phyloP scores from a whole-genome alignment of 2,888 invertebrate species.

The Athalia cordata region DNA sequence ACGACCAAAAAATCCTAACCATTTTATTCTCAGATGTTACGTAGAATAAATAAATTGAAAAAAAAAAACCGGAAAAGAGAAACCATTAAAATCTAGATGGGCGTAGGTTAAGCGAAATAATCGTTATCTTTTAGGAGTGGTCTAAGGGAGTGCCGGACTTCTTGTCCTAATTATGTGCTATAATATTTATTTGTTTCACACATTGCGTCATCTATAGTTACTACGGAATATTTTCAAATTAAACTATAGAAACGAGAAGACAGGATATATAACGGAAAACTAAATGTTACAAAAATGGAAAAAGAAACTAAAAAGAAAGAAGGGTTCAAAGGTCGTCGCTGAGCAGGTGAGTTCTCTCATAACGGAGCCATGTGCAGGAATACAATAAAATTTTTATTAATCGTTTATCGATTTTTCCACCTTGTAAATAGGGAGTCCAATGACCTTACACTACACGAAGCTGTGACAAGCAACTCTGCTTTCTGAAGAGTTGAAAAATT shows the following conservation, averaged over 20 bases:
- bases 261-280: too few species aligned
- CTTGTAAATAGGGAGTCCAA: conserved; percentile 17
- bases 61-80: not conserved
- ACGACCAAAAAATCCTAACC: too few species aligned
- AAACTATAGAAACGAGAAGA: too few species aligned
- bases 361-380: not conserved
- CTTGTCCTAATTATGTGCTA: not conserved
- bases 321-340: too few species aligned
- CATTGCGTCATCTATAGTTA: too few species aligned
- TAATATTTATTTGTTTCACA: too few species aligned
- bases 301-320: too few species aligned
- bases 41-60: not conserved
- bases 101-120: conserved; percentile 9
- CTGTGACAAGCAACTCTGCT: not conserved
- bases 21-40: too few species aligned
- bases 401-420: conserved; percentile 31
- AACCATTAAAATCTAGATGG: not conserved
- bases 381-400: conserved; percentile 37
- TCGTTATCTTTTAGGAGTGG: conserved; percentile 33
- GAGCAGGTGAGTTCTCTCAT: not conserved
- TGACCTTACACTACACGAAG: conserved; percentile 2
- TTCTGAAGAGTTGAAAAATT: conserved; percentile 8
- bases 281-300: too few species aligned
- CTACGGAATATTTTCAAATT: too few species aligned
- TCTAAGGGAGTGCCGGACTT: conserved; percentile 7